A percentile compares a stretch with the other conserved stretches of the same genome.
Conservation (phyloP, 2,113 vertebrate species). For the Harpagus bidentatus region DNA sequence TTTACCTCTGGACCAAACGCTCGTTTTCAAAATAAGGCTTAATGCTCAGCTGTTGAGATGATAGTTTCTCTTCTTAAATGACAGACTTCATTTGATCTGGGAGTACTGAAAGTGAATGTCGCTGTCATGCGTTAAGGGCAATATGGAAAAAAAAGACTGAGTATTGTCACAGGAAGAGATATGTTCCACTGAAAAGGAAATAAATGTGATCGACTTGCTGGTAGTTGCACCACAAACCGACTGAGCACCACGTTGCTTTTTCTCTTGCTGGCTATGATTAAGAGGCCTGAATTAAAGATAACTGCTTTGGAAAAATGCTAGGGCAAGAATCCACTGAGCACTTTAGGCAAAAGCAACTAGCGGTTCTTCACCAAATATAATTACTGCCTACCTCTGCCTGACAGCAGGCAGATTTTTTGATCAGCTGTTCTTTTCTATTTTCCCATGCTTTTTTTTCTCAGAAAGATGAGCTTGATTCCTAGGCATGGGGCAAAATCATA, state of each 20-base stretch:
- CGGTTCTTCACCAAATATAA: background rate
- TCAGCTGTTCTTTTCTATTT: background rate
- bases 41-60: background rate
- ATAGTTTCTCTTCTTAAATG: background rate
- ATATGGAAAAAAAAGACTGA: background rate
- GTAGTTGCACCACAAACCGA: background rate
- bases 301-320: background rate
- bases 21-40: background rate
- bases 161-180: constrained; percentile 22
- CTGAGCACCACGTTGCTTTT: background rate
- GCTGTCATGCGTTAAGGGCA: background rate
- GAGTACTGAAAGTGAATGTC: background rate
- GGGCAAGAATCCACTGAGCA: background rate
- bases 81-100: background rate
- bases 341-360: background rate
- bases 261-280: background rate
- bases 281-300: background rate
- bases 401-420: background rate
- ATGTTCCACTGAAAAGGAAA: background rate
- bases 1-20: background rate
- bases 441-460: background rate
- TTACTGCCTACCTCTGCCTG: background rate
- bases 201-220: background rate
- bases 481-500: background rate
- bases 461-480: background rate